These are phyloP conservation scores for Priocnemis perturbator DNA, from an alignment of 2,888 invertebrate genomes.

Conservation along the genomic window DNA sequence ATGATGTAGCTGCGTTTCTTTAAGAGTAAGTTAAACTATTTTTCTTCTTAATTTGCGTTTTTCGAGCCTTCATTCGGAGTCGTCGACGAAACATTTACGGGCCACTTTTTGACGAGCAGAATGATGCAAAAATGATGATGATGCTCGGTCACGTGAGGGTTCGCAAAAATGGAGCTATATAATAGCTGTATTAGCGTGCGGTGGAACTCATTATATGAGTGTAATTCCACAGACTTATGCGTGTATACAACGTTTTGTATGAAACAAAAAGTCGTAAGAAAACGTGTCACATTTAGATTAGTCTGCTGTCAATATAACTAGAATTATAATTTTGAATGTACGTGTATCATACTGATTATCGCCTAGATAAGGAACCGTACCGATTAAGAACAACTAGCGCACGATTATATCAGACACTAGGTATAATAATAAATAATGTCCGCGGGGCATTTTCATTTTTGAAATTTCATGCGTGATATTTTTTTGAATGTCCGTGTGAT, in stretches of 20 bases:
- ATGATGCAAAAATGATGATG: no score
- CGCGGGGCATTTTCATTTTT: conserved; percentile 70
- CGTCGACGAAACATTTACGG: no score
- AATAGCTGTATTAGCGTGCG: conserved; percentile 16
- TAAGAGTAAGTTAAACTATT: background rate
- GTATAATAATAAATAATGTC: conserved; percentile 71
- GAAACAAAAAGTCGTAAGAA: conserved; percentile 46
- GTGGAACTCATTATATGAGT: conserved; percentile 15
- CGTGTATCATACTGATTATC: conserved; percentile 71
- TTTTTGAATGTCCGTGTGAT: conserved; percentile 35
- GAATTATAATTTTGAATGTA: conserved; percentile 66
- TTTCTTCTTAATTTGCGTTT: background rate
- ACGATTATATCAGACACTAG: conserved; percentile 70
- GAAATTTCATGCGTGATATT: conserved; percentile 45
- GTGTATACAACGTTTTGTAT: conserved; percentile 64
- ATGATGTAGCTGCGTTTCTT: background rate
- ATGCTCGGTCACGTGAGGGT: no score
- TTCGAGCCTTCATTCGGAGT: no score
- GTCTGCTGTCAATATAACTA: conserved; percentile 60
- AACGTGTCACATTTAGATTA: conserved; percentile 56
- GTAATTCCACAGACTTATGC: conserved; percentile 33
- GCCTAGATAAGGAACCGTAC: conserved; percentile 64
- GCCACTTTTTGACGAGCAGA: background rate
- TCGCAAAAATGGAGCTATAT: background rate
- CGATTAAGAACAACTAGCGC: conserved; percentile 66